These are phyloP conservation scores for Chondrosia reniformis DNA, from an alignment of 37 sponge, comb jelly and placozoan species.

Conservation along the genomic window DNA sequence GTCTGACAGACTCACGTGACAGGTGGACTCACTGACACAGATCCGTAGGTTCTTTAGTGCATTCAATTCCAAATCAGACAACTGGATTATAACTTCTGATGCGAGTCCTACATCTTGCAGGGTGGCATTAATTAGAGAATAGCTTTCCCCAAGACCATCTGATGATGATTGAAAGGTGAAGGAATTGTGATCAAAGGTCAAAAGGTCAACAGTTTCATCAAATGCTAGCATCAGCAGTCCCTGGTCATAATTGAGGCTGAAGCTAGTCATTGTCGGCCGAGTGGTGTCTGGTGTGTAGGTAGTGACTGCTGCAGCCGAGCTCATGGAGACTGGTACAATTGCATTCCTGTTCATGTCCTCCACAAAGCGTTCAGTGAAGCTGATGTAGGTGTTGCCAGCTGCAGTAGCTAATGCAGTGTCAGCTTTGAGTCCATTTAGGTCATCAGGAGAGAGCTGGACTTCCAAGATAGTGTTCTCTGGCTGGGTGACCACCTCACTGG, in stretches of 20 bases:
- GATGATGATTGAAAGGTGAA: conserved; percentile 35
- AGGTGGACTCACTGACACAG: conserved; percentile 15
- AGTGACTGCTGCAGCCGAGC: conserved; percentile 30
- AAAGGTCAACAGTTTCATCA: conserved; percentile 68
- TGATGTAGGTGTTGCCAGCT: conserved; percentile 66
- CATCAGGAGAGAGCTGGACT: conserved; percentile 29
- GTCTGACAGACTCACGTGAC: conserved; percentile 25
- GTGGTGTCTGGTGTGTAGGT: conserved; percentile 44
- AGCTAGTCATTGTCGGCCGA: conserved; percentile 44
- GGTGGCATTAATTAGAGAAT: conserved; percentile 14
- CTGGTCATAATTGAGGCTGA: conserved; percentile 52
- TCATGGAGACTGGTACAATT: conserved; percentile 49
- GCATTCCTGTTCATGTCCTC: conserved; percentile 65
- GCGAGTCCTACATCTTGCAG: conserved; percentile 31
- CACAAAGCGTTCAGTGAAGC: conserved; percentile 55
- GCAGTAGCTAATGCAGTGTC: conserved; percentile 40
- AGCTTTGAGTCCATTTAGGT: conserved; percentile 59
- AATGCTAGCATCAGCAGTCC: conserved; percentile 62
- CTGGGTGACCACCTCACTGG: conserved; percentile 33
- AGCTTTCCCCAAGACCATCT: background rate
- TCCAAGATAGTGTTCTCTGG: conserved; percentile 44
- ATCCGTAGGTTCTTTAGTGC: conserved; percentile 61
- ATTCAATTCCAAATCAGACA: conserved; percentile 64
- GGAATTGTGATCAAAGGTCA: conserved; percentile 14
- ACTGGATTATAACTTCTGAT: conserved; percentile 28